Base-by-base conservation (phyloP, 2,113 vertebrate genomes). In the Gymnocephalus cernua region DNA sequence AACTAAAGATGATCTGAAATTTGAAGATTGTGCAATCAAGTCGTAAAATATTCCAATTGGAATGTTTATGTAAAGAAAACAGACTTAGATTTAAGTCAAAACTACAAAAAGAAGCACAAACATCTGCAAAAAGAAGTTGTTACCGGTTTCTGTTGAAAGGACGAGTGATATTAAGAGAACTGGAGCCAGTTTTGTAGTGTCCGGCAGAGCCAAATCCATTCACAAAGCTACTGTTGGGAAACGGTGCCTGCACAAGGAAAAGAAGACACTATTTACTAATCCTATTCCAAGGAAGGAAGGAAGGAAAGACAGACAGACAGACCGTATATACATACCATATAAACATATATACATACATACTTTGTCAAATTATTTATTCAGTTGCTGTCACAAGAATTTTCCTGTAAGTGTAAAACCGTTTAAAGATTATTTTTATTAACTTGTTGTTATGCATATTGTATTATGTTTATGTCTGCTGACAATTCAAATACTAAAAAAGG, bases 71-170 rank as follows among this genome's bases (percentile, higher is more conserved):
- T n/a, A 80, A 58, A 78, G 9, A 41, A 16, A 25, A 19, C 76
- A 72, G 29, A 59, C 48, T 64, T 18, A 23, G 38, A 58, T 57
- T 32, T 19, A 16, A 12, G 6, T 41, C 13, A 58, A 56, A 74
- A 32, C 19, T 23, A 0, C 16, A 2, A 54, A 53, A 57, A 38
- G 2, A 6, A 4, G 19, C 48, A 13, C 2, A 47, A 15, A 61
- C 7, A 41, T 23, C 3, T 10, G 48, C 38, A 25, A 16, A 61
- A 35, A 5, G 1, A 29, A 16, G 59, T 62, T 18, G 91, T 94
- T 96, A 99, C 98, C 98, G 95, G 91, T 95, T 98, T 95, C 98
- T 96, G 90, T 96, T 97, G 95, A 98, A 99, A 19, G 96, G 97
- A 78, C 97, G 97, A 84, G 95, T 94, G 90, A 98, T 94, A 91